phyloP scores from a whole-genome alignment of 1,140 invertebrate species.

The Linepithema humile region DNA sequence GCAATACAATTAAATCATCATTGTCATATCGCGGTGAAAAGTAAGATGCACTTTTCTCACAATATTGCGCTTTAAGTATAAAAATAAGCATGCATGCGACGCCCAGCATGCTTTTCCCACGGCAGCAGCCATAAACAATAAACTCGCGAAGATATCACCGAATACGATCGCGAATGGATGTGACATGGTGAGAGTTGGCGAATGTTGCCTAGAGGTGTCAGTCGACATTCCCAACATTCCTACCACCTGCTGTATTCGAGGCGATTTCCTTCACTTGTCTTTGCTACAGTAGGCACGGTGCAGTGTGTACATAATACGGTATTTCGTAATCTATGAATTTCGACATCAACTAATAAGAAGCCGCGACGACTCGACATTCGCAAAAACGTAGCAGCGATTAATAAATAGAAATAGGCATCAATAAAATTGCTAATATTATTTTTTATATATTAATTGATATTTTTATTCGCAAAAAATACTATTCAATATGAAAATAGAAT shows the following conservation, averaged over 20 bases:
- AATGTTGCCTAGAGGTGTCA: conserved; percentile 65
- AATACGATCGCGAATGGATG: conserved; percentile 63
- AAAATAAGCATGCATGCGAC: conserved; percentile 4
- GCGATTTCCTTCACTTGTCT: conserved; percentile 67
- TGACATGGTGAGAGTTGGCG: conserved; percentile 62
- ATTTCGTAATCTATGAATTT: conserved; percentile 52
- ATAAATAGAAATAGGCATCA: not conserved
- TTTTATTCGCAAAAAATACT: not conserved
- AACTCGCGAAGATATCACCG: conserved; percentile 30
- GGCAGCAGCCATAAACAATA: conserved; percentile 57
- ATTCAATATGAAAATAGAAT: not conserved
- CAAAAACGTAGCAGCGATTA: conserved; percentile 23
- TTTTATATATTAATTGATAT: conserved; percentile 7
- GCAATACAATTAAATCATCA: conserved; percentile 4
- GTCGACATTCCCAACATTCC: conserved; percentile 64
- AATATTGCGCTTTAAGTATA: not conserved
- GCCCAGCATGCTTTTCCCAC: not conserved
- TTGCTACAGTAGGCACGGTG: conserved; percentile 64
- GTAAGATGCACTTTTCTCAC: not conserved
- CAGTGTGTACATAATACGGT: conserved; percentile 42
- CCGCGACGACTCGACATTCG: not conserved
- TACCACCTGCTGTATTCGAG: conserved; percentile 55
- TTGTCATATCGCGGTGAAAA: not conserved
- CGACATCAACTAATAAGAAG: not conserved
- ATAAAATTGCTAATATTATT: no score